Percentiles rank a stretch among this genome's conserved stretches.
These are phyloP conservation scores for Cactoblastis cactorum DNA, from an alignment of 2,888 invertebrate species.

Conservation along the genomic window DNA sequence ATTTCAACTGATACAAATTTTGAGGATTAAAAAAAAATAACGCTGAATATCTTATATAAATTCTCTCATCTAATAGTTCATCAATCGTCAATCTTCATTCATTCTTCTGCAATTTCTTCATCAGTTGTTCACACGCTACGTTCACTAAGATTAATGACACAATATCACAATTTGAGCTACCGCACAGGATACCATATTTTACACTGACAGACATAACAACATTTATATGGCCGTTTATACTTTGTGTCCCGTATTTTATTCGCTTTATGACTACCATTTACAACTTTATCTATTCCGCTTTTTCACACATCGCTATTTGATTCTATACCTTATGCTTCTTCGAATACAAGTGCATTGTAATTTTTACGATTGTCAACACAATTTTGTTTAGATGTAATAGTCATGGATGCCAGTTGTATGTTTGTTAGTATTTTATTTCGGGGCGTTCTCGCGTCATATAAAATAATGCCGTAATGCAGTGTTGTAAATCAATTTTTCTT, in stretches of 20 bases:
- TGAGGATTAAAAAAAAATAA: no score
- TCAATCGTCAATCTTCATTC: not conserved
- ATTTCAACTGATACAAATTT: no score
- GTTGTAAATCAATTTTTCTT: slow-evolving; percentile 75
- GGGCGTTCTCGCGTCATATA: slow-evolving; percentile 77
- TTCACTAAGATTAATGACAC: slow-evolving; percentile 69
- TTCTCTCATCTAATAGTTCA: not conserved
- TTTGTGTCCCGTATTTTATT: slow-evolving; percentile 79
- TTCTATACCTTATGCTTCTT: slow-evolving; percentile 32
- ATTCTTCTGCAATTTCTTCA: slow-evolving; percentile 49
- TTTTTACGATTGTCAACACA: slow-evolving; percentile 19
- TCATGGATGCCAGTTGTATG: slow-evolving; percentile 76
- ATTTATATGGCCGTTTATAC: slow-evolving; percentile 78
- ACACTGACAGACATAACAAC: slow-evolving; percentile 78
- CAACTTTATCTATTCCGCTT: slow-evolving; percentile 32
- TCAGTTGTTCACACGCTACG: slow-evolving; percentile 66
- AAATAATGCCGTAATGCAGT: slow-evolving; percentile 77
- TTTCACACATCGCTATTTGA: slow-evolving; percentile 23
- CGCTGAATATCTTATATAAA: no score
- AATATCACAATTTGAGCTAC: slow-evolving; percentile 71
- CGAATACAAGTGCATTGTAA: slow-evolving; percentile 23
- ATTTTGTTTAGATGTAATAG: slow-evolving; percentile 59
- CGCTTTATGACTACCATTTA: slow-evolving; percentile 73
- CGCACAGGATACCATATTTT: slow-evolving; percentile 77
- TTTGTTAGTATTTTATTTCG: slow-evolving; percentile 79